Conservation (phyloP, 2,888 invertebrate genomes). For the Trypoxylon attenuatum region DNA sequence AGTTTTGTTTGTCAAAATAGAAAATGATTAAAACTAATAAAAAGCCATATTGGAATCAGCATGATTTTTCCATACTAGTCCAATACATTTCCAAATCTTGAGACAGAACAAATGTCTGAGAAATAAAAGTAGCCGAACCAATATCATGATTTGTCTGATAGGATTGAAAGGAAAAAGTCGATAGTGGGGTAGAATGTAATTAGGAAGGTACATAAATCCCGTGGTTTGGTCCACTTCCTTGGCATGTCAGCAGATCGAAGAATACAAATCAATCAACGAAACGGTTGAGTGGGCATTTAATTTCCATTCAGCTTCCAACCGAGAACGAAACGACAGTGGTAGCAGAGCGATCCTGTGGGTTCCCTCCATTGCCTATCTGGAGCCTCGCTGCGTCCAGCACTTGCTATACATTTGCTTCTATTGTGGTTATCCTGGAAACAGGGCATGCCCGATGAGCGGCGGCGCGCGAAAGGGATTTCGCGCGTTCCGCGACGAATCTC, state of each 20-base stretch:
- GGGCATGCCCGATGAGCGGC: constrained; percentile 39
- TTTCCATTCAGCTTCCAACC: constrained; percentile 68
- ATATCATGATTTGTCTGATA: too few species aligned
- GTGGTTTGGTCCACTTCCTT: constrained; percentile 71
- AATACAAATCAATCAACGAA: constrained; percentile 73
- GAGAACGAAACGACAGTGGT: neutral
- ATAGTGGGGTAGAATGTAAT: constrained; percentile 63
- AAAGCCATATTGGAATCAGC: too few species aligned
- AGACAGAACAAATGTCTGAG: too few species aligned
- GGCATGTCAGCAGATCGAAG: constrained; percentile 65
- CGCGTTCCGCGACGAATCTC: constrained; percentile 45
- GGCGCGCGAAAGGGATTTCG: constrained; percentile 43
- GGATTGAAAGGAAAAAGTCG: neutral
- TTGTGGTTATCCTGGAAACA: constrained; percentile 33
- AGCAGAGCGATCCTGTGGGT: neutral
- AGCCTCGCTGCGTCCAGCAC: constrained; percentile 18
- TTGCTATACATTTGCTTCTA: constrained; percentile 24
- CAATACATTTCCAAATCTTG: too few species aligned
- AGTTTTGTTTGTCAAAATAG: too few species aligned
- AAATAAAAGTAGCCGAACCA: constrained; percentile 8
- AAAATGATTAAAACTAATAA: too few species aligned
- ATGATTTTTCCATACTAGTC: too few species aligned
- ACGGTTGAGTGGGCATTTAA: constrained; percentile 73
- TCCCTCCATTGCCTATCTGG: constrained; percentile 6
- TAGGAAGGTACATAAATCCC: constrained; percentile 73